Evolutionary conservation across 2,888 invertebrate species (phyloP), one percentile per base, ranked within the genome.

Genomic region (Polydrusus pterygomalis): DNA sequence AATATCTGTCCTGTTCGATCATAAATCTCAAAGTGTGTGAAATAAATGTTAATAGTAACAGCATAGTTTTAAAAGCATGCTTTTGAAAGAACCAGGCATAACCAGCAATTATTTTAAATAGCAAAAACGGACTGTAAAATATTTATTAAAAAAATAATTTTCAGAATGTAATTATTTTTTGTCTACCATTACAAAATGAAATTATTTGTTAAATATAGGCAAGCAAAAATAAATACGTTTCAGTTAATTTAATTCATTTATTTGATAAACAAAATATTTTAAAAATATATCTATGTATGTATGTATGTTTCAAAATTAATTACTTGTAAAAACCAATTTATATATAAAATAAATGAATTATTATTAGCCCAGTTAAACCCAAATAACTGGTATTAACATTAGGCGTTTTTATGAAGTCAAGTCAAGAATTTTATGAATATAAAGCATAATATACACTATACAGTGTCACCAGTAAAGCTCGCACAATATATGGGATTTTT

Each of bases 181-280:
- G 6, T 43, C 6, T 43, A 13, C n/a, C n/a, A 43, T 13, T 43
- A 43, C 43, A 43, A 15, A 34, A 34, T 34, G 60, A 6, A 15
- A 58, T n/a, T 30, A 17, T 62, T 45, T 70, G 40, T 56, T 40
- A 13, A 25, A 40, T 43, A 43, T 43, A 45, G 5, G 45, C 20
- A 40, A 3, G 25, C 25, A 25, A 25, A 43, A 45, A 63, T 63
- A 63, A 34, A 34, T 34, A 34, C 9, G n/a, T 15, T 56, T 34
- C 8, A 15, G 30, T 56, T 56, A 34, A 34, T 34, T 34, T 13
- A 56, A 56, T 56, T 34, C 15, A 34, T 34, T 2, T 15, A 34
- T 51, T 18, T 34, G 34, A 25, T n/a, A 34, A 15, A 56, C 15
- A 34, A 56, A 56, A 56, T 34, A 56, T 56, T 56, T 56, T 56